A percentile compares a stretch with the other conserved stretches of the same genome.
Evolutionary conservation across 2,888 invertebrate genomes (phyloP).

Genomic region (Phragmatobia fuliginosa): DNA sequence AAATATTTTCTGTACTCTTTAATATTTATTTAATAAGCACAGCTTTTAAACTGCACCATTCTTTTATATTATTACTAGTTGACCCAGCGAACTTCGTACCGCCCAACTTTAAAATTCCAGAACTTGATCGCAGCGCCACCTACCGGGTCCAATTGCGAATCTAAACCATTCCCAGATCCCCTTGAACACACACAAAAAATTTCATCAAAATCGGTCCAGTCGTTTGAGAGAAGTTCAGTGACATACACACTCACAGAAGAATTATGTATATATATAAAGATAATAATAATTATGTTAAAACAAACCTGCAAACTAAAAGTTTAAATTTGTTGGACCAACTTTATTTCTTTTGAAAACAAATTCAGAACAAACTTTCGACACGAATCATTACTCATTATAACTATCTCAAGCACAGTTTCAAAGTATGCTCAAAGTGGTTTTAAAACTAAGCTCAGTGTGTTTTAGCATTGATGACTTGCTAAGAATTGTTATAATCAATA

Average conservation of each 20-base stretch:
- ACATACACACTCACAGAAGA: too few relatives aligned
- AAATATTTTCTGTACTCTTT: background rate
- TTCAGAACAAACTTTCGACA: conserved; percentile 31
- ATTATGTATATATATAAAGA: too few relatives aligned
- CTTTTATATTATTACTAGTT: background rate
- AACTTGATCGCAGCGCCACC: too few relatives aligned
- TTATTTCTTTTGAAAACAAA: conserved; percentile 33
- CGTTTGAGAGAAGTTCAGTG: too few relatives aligned
- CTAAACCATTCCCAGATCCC: too few relatives aligned
- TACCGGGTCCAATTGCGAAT: too few relatives aligned
- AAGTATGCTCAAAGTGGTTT: conserved; percentile 42
- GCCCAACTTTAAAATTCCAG: too few relatives aligned
- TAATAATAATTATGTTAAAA: background rate
- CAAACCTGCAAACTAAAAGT: conserved; percentile 16
- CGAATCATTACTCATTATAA: conserved; percentile 44
- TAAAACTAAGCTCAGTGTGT: conserved; percentile 34
- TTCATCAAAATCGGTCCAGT: too few relatives aligned
- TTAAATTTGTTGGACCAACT: conserved; percentile 14
- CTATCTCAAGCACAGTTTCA: conserved; percentile 37
- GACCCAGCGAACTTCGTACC: too few relatives aligned
- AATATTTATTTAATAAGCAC: background rate
- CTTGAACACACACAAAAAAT: too few relatives aligned
- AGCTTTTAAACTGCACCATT: background rate
- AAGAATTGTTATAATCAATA: background rate
- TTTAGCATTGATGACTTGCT: conserved; percentile 5